Conservation (phyloP, 2,113 vertebrate species). For the Pelecanus crispus region DNA sequence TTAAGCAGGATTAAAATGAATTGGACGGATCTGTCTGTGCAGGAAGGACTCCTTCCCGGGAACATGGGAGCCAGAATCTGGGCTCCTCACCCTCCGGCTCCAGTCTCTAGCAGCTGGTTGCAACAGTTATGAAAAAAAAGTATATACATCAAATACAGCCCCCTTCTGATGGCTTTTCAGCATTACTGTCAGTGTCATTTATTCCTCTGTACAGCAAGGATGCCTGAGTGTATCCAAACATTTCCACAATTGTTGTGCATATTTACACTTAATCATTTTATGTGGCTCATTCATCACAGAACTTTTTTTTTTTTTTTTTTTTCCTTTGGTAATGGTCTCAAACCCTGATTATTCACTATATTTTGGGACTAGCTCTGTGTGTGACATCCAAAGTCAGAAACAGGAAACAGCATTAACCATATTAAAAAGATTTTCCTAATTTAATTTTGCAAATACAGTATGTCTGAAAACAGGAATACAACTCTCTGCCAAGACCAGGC, state of each 20-base stretch:
- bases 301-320: not conserved
- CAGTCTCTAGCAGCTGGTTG: not conserved
- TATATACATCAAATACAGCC: not conserved
- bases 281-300: not conserved
- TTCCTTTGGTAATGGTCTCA: not conserved
- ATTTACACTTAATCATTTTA: conserved; percentile 9
- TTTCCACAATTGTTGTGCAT: not conserved
- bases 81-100: not conserved
- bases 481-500: not conserved
- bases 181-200: not conserved
- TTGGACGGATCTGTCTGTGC: not conserved
- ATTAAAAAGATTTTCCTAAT: conserved; percentile 46
- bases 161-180: conserved; percentile 32
- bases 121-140: conserved; percentile 28
- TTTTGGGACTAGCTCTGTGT: conserved; percentile 7
- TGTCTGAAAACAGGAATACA: conserved; percentile 12
- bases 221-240: not conserved
- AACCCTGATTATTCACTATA: not conserved
- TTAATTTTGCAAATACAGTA: conserved; percentile 7
- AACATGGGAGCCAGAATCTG: not conserved
- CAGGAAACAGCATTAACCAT: conserved; percentile 12
- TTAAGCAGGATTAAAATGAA: not conserved
- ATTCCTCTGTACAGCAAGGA: not conserved
- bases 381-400: conserved; percentile 25
- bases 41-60: not conserved